phyloP scores from a whole-genome alignment of 2,888 invertebrate species.

The Pomacea canaliculata region DNA sequence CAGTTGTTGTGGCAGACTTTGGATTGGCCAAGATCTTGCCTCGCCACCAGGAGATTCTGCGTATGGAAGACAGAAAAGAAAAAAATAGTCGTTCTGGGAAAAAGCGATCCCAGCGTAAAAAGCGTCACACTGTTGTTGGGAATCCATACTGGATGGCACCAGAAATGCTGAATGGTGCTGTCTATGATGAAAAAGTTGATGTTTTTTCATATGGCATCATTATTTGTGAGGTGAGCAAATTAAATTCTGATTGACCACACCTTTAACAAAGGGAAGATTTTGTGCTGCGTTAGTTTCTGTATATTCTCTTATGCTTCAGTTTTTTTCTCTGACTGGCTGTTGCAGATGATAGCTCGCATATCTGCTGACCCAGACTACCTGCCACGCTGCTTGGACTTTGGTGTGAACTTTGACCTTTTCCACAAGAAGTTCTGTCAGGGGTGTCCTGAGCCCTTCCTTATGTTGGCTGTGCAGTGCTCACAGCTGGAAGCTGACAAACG shows the following conservation, averaged over 20 bases:
- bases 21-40: conserved; percentile 82
- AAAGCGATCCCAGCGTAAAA: conserved; percentile 79
- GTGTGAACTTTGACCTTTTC: conserved; percentile 88
- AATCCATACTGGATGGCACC: conserved; percentile 99
- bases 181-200: conserved; percentile 96
- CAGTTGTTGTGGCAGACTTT: conserved; percentile 95
- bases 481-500: conserved; percentile 90
- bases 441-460: conserved; percentile 90
- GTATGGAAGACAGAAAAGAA: conserved; percentile 15
- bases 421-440: conserved; percentile 85
- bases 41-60: conserved; percentile 34
- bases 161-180: conserved; percentile 97
- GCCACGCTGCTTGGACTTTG: conserved; percentile 91
- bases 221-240: conserved; percentile 83
- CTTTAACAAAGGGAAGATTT: not conserved
- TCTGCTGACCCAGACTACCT: conserved; percentile 95
- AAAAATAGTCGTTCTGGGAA: conserved; percentile 15
- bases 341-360: conserved; percentile 90
- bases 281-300: not conserved
- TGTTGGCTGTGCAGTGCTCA: conserved; percentile 90
- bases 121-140: conserved; percentile 94
- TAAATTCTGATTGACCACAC: not conserved
- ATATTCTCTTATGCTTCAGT: not conserved
- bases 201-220: conserved; percentile 96
- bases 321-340: too few relatives aligned